phyloP scores from a whole-genome alignment of 1,140 invertebrate species.

The Drosophila subobscura region DNA sequence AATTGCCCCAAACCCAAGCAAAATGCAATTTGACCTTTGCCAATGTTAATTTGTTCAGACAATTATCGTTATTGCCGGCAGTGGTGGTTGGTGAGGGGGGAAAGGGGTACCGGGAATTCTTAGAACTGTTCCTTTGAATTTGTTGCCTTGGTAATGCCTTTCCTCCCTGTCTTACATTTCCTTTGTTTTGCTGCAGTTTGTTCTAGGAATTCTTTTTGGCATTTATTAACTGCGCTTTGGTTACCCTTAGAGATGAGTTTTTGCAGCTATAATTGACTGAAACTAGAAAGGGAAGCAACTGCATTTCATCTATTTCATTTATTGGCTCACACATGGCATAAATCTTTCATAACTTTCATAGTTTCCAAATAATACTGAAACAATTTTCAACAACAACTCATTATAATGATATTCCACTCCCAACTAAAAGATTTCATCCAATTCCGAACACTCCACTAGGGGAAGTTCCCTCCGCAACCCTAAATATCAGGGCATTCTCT shows the following conservation, averaged over 20 bases:
- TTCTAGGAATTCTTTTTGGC: too few species aligned
- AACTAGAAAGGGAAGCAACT: not conserved
- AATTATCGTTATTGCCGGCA: constrained; percentile 39
- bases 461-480: too few species aligned
- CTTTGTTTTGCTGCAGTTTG: too few species aligned
- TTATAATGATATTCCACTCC: too few species aligned
- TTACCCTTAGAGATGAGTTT: too few species aligned
- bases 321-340: not conserved
- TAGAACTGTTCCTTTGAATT: not conserved
- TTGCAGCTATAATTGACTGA: not conserved
- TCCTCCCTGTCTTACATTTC: too few species aligned
- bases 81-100: not conserved
- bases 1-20: constrained; percentile 34
- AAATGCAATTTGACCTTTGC: constrained; percentile 50
- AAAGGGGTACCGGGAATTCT: not conserved
- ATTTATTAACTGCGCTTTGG: too few species aligned
- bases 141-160: not conserved
- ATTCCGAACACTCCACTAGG: too few species aligned
- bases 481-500: not conserved
- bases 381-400: too few species aligned
- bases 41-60: constrained; percentile 60
- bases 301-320: not conserved
- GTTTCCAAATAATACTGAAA: too few species aligned
- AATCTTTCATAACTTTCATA: too few species aligned
- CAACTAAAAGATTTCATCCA: too few species aligned